Evolutionary conservation across 1,140 invertebrate genomes (phyloP), one percentile per base, ranked within the genome.

Genomic region (Zaprionus tsacasi): DNA sequence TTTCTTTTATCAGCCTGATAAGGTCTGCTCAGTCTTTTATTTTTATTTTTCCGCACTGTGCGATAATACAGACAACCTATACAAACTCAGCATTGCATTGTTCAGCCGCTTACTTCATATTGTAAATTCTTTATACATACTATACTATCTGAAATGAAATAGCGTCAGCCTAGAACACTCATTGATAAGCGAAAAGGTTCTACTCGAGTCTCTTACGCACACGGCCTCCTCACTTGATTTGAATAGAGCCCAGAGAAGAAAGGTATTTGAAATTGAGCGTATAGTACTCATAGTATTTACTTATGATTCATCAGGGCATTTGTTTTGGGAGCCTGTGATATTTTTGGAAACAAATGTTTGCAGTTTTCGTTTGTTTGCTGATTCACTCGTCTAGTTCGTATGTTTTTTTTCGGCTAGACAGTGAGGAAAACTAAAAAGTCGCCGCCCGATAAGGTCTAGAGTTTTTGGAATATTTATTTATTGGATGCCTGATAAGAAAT

Each of bases 121-220:
- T 64, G 36, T 66, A 56, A 60, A 63, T 15, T 66, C 38, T 17
- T 21, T 36, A 15, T 48, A 48, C 38, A 50, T 30, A 30, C 27
- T 30, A 30, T 56, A 57, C 61, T 76, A 80, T 66, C 60, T 81
- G 57, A 71, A 79, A 76, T 63, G 61, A 67, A 66, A 65, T 63
- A 78, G 59, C 36, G 40, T 40, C 70, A 38, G 64, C 57, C 57
- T 67, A 56, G 48, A 30, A 35, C 6, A 35, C 33, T 50, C 35
- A 63, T 70, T 81, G 83, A 88, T 88, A 88, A 87, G 80, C 40
- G n/a, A 13, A 52, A 25, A 72, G 67, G 65, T 83, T 64, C 40
- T 65, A 13, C 13, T 55, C 52, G 54, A 63, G 35, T 48, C 45
- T 71, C 77, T 83, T 87, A 78, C 77, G 80, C 76, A 77, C 76